Percentiles rank a stretch among this genome's conserved stretches.
These are phyloP conservation scores for Heterotis niloticus DNA, from an alignment of 2,113 vertebrate genomes.

Conservation along the genomic window DNA sequence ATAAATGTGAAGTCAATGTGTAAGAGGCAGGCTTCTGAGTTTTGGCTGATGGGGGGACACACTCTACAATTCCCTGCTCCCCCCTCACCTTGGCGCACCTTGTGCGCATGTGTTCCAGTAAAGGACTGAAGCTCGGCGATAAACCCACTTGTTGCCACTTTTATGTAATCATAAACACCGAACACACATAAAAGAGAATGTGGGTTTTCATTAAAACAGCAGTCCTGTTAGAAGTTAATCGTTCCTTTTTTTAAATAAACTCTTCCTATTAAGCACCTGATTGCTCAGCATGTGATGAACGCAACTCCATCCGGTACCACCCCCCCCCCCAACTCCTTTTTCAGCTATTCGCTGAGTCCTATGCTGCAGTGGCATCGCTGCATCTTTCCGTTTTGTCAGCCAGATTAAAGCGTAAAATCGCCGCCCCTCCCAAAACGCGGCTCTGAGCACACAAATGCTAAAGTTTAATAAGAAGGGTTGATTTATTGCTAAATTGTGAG, in stretches of 20 bases:
- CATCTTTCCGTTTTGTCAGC: slow-evolving; percentile 54
- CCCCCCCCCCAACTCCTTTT: not conserved
- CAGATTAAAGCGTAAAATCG: slow-evolving; percentile 63
- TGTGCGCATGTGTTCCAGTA: slow-evolving; percentile 48
- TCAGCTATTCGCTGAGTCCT: not conserved
- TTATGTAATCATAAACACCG: slow-evolving; percentile 46
- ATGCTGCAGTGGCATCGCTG: not conserved
- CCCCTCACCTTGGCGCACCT: not conserved
- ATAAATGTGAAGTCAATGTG: slow-evolving; percentile 74
- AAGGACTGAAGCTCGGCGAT: slow-evolving; percentile 49
- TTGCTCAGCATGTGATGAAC: slow-evolving; percentile 1
- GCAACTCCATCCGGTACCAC: not conserved
- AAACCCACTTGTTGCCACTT: slow-evolving; percentile 48
- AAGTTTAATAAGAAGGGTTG: slow-evolving; percentile 56
- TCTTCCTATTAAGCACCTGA: slow-evolving; percentile 14
- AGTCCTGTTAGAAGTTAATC: slow-evolving; percentile 19
- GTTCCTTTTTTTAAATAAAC: slow-evolving; percentile 2
- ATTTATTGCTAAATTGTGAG: slow-evolving; percentile 67
- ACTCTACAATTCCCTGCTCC: not conserved
- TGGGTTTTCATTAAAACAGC: slow-evolving; percentile 1
- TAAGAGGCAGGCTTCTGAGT: not conserved
- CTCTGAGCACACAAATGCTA: slow-evolving; percentile 40
- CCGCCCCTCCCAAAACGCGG: slow-evolving; percentile 58
- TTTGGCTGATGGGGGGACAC: slow-evolving; percentile 17
- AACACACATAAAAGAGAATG: slow-evolving; percentile 17